A percentile compares a stretch with the other conserved stretches of the same genome.
Evolutionary conservation across 2,888 invertebrate species (phyloP).

Genomic region (Monoplex corrugatus): DNA sequence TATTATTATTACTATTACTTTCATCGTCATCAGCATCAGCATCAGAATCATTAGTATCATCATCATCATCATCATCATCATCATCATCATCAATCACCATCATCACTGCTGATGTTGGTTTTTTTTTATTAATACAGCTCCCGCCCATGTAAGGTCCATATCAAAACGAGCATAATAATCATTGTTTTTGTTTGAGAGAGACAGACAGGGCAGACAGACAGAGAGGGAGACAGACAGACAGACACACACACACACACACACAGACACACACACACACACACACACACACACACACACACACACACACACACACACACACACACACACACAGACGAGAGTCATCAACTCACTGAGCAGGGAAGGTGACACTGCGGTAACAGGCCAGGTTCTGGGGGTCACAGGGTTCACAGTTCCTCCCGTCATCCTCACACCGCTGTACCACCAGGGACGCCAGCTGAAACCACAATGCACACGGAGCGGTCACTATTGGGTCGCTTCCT

Average conservation of each 20-base stretch:
- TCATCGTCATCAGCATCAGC: too few species aligned
- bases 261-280: too few species aligned
- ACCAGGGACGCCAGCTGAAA: constrained; percentile 54
- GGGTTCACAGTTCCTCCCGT: constrained; percentile 42
- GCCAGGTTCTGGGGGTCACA: constrained; percentile 30
- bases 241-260: constrained; percentile 15
- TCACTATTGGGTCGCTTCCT: background rate
- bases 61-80: too few species aligned
- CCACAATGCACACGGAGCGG: background rate
- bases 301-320: background rate
- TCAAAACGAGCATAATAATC: too few species aligned
- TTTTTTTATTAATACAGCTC: too few species aligned
- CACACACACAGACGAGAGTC: background rate
- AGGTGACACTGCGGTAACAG: constrained; percentile 48
- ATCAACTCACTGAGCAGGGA: constrained; percentile 49
- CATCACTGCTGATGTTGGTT: too few species aligned
- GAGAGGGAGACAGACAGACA: background rate
- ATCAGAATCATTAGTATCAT: too few species aligned
- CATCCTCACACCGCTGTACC: constrained; percentile 52
- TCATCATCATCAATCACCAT: too few species aligned
- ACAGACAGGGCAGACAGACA: background rate
- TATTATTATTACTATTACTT: too few species aligned
- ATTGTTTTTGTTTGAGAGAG: too few species aligned
- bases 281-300: background rate
- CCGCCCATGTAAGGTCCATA: too few species aligned